Base-by-base conservation (phyloP, 2,797 vertebrate species). In the Pitangus sulphuratus region DNA sequence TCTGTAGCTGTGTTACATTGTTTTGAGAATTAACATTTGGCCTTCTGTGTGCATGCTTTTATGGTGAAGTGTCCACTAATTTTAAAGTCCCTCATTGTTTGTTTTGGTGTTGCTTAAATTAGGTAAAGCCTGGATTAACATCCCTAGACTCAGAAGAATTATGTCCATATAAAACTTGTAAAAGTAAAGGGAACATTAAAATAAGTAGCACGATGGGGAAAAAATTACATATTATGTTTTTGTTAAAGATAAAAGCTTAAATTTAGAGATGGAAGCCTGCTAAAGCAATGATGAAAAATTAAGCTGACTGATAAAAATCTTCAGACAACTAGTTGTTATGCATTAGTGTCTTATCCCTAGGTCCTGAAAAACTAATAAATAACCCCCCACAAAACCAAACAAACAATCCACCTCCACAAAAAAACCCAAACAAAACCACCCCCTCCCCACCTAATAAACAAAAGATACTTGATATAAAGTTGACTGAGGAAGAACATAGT, bases 361-460 rank as follows among this genome's bases (percentile, higher is more conserved):
- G 31, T 81, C 30, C 20, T 58, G 11, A 56, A 62, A 81, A 83
- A 15, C 10, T 13, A 39, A 40, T 3, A 28, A 53, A 35, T 10
- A 60, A 25, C 4, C 1, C 4, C 2, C 6, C 14, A 12, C 44
- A 22, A 45, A 45, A 47, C 4, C 14, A 26, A 74, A 7, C 1
- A 28, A 50, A 30, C 8, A 26, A 40, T 24, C 9, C 7, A 1
- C 20, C 21, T 6, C 31, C 2, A 13, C 4, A 1, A 12, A 31
- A 47, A 37, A 6, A 0, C 5, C 7, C 6, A 17, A 30, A 26
- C 5, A 28, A 66, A 66, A 12, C 15, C 5, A 44, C 3, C 5
- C 8, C 6, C 16, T 1, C 1, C 18, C 18, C 21, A 35, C 18
- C 15, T 31, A 22, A 25, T 4, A 37, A 64, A n/a, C 2, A 30